phyloP scores from a whole-genome alignment of 2,113 vertebrate species.

The Vanacampus margaritifer region DNA sequence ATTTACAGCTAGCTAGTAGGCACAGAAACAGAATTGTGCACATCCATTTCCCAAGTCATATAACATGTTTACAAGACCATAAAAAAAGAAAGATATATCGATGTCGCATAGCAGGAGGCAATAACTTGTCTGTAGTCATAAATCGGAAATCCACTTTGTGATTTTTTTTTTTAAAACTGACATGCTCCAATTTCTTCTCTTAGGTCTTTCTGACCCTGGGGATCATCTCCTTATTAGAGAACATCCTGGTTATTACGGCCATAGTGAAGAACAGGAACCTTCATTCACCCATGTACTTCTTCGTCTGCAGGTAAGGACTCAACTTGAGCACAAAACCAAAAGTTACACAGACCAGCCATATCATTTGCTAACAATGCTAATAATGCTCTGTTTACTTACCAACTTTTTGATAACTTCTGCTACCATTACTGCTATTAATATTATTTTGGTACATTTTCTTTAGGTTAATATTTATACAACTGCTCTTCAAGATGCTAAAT shows the following conservation, averaged over 20 bases:
- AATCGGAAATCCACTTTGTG: not conserved
- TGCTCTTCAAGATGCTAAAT: no score
- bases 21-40: no score
- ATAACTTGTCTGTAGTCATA: not conserved
- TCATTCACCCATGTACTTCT: slow-evolving; percentile 96
- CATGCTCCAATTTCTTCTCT: not conserved
- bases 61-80: not conserved
- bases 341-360: not conserved
- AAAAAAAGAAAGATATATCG: not conserved
- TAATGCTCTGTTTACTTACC: no score
- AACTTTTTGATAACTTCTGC: no score
- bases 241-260: slow-evolving; percentile 88
- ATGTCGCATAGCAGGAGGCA: no score
- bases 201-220: slow-evolving; percentile 86
- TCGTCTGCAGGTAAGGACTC: slow-evolving; percentile 76
- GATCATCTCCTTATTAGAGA: slow-evolving; percentile 90
- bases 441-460: no score
- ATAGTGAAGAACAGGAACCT: slow-evolving; percentile 93
- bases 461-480: no score
- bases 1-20: not conserved
- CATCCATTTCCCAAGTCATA: not conserved
- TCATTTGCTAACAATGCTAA: not conserved
- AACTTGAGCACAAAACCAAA: not conserved
- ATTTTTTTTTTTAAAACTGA: not conserved
- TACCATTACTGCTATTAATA: no score